These are phyloP conservation scores for Thamnaconus septentrionalis DNA, from an alignment of 2,113 vertebrate genomes.

Conservation along the genomic window DNA sequence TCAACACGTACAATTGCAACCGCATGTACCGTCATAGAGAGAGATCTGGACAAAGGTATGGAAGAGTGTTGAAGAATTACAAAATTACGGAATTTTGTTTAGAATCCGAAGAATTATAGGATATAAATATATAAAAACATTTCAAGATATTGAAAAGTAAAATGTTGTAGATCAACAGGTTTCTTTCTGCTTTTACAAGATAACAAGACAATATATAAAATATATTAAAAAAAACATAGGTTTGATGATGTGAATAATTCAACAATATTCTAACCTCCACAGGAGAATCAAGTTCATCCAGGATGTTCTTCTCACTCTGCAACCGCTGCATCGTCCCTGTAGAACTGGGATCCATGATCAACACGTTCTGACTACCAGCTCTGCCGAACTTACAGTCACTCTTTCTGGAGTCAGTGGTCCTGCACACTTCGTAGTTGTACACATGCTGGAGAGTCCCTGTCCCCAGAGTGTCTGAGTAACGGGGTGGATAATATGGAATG, in stretches of 20 bases:
- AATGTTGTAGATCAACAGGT: too few relatives aligned
- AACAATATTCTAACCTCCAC: constrained; percentile 34
- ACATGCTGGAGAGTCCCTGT: constrained; percentile 9
- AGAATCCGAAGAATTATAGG: not conserved
- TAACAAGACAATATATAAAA: too few relatives aligned
- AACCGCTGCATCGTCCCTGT: too few relatives aligned
- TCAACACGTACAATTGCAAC: constrained; percentile 76
- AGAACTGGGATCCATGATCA: too few relatives aligned
- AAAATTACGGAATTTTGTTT: not conserved
- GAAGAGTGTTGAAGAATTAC: too few relatives aligned
- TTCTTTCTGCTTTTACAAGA: too few relatives aligned
- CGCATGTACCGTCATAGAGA: not conserved
- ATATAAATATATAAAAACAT: not conserved
- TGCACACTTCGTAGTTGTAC: too few relatives aligned
- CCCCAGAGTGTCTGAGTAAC: constrained; percentile 29
- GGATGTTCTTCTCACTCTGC: not conserved
- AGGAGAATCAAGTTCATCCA: constrained; percentile 37
- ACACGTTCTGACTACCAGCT: too few relatives aligned
- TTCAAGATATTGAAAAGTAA: too few relatives aligned
- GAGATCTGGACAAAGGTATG: too few relatives aligned
- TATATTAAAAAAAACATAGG: not conserved
- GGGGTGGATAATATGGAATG: constrained; percentile 31
- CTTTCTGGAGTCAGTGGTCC: too few relatives aligned
- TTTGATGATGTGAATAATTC: not conserved
- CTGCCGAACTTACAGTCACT: too few relatives aligned